phyloP scores from a whole-genome alignment of 1,140 invertebrate species.

The Pentalonia nigronervosa region DNA sequence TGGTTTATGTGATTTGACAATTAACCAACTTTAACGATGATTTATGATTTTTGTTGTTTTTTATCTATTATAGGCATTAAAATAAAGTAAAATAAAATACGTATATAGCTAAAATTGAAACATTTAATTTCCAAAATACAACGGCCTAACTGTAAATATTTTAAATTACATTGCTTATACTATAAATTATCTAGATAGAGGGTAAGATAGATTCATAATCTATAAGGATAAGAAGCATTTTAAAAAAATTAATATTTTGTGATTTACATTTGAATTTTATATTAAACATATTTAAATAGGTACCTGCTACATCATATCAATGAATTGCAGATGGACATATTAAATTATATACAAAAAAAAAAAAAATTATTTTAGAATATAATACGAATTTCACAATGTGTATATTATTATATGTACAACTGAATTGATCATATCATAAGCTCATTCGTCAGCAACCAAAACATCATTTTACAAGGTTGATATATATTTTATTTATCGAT shows the following conservation, averaged over 20 bases:
- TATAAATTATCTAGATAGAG: not conserved
- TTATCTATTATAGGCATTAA: not conserved
- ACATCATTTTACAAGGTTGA: constrained; percentile 16
- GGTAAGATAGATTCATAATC: not conserved
- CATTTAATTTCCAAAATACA: not conserved
- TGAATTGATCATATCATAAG: not conserved
- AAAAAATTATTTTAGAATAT: not conserved
- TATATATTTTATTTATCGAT: constrained; percentile 8
- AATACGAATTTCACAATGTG: not conserved
- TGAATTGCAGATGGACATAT: not conserved
- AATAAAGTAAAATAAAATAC: not conserved
- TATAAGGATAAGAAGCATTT: no score
- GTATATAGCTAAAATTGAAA: not conserved
- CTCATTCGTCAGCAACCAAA: not conserved
- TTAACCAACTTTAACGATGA: not conserved
- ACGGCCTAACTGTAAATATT: not conserved
- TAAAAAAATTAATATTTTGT: not conserved
- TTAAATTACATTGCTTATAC: not conserved
- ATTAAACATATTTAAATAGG: not conserved
- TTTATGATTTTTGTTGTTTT: not conserved
- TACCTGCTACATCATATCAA: not conserved
- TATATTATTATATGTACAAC: not conserved
- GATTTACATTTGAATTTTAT: not conserved
- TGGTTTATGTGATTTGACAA: not conserved
- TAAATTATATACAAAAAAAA: not conserved